Evolutionary conservation across 2,797 vertebrate genomes (phyloP).

Genomic region (Falco naumanni): DNA sequence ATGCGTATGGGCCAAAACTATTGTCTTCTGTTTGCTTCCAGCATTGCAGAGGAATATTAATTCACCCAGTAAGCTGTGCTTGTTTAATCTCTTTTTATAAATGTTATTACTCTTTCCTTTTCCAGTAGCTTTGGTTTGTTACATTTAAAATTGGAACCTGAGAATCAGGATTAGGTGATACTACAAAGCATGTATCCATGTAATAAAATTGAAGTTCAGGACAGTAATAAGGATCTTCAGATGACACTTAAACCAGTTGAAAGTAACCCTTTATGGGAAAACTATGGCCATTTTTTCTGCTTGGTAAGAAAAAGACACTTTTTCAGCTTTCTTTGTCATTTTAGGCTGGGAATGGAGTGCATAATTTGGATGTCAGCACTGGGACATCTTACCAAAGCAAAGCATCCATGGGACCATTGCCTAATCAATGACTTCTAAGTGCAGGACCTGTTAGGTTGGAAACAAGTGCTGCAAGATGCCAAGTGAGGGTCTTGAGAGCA

Average conservation of each 20-base stretch:
- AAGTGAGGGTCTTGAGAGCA: constrained; percentile 50
- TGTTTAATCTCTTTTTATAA: constrained; percentile 12
- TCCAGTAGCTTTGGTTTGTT: background rate
- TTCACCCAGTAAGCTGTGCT: background rate
- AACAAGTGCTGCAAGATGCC: constrained; percentile 51
- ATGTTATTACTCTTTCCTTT: constrained; percentile 2
- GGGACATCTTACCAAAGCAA: background rate
- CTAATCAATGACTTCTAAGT: constrained; percentile 31
- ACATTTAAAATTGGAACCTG: background rate
- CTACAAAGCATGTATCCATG: background rate
- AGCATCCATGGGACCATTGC: background rate
- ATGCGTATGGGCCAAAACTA: background rate
- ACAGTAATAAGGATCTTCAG: background rate
- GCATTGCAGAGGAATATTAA: background rate
- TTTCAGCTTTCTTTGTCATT: constrained; percentile 38
- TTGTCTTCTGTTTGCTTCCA: constrained; percentile 18
- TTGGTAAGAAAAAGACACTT: background rate
- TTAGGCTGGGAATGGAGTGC: constrained; percentile 51
- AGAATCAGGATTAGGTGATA: background rate
- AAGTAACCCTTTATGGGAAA: background rate
- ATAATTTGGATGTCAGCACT: background rate
- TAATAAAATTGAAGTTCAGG: background rate
- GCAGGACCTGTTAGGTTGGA: background rate
- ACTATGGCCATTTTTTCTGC: background rate
- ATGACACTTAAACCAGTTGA: background rate